Evolutionary conservation across 1,140 invertebrate species (phyloP), one percentile per base, ranked within the genome.

Genomic region (Ylistrum balloti): DNA sequence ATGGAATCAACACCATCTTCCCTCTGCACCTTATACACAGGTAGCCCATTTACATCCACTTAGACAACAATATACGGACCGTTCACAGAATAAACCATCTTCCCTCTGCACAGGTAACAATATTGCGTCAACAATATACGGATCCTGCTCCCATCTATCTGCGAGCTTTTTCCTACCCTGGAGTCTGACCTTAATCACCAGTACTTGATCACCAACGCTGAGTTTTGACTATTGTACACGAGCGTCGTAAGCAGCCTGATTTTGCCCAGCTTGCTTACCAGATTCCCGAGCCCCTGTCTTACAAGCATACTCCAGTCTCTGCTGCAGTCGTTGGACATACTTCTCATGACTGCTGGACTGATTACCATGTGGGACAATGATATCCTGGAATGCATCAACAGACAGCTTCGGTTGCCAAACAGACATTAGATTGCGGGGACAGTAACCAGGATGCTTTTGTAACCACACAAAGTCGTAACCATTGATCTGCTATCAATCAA

Each of bases 11-110:
- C 33, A 17, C 35, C 86, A 85, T 34, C 22, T 87, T 90, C 91
- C 22, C 86, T 91, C 17, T 33, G 20, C n/a, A 90, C 86, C 15
- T 38, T 41, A 87, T 87, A 91, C 13, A 91, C 91, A 13, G 91
- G 89, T 28, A 91, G 17, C 41, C 41, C 41, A 17, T 45, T 17
- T 45, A 45, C 41, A 9, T 86, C 20, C 88, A 33, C n/a, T 32
- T n/a, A 28, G 28, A 74, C 20, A 2, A 90, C 86, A 33, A 88
- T 33, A 48, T 90, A 91, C 20, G 87, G 34, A n/a, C 88, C 48
- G 11, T 48, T 7, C 28, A 33, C 41, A 1, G 28, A 33, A 17
- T 33, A n/a, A 20, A 17, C 35, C 86, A 85, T 34, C 22, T 87
- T 90, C 91, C 22, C 86, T 91, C 17, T 33, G 20, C 13, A 91